These are phyloP conservation scores for Cephalotes varians DNA, from an alignment of 2,888 invertebrate species.

Conservation along the genomic window DNA sequence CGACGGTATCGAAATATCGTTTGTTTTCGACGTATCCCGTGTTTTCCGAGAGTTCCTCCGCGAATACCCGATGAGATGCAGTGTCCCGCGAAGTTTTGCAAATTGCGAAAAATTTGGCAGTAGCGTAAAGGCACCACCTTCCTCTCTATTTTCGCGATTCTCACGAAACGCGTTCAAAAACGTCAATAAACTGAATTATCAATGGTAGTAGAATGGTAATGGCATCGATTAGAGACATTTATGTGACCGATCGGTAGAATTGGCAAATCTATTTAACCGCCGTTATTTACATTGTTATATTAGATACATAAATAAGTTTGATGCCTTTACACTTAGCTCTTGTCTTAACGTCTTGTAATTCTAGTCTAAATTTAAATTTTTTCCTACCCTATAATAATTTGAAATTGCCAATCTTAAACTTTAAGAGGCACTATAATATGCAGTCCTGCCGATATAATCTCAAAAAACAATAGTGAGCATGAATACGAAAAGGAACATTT, in stretches of 20 bases:
- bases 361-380: too few species aligned
- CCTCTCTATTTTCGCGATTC: background rate
- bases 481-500: too few species aligned
- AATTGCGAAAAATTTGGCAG: conserved; percentile 61
- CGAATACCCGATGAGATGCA: conserved; percentile 63
- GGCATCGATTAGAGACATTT: conserved; percentile 23
- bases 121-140: background rate
- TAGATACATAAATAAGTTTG: too few species aligned
- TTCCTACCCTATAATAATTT: too few species aligned
- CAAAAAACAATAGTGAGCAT: too few species aligned
- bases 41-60: conserved; percentile 60
- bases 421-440: too few species aligned
- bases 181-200: background rate
- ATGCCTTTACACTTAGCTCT: too few species aligned
- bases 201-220: background rate
- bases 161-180: background rate
- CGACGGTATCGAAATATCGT: conserved; percentile 70
- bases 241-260: background rate
- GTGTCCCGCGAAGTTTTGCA: conserved; percentile 32
- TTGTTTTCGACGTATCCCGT: conserved; percentile 60
- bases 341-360: too few species aligned
- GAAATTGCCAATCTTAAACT: too few species aligned
- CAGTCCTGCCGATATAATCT: too few species aligned
- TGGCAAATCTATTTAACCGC: conserved; percentile 7
- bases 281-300: conserved; percentile 32